Percentiles rank a stretch among this genome's conserved stretches.
These are phyloP conservation scores for Aspidapion aeneum DNA, from an alignment of 2,888 invertebrate species.

Conservation along the genomic window DNA sequence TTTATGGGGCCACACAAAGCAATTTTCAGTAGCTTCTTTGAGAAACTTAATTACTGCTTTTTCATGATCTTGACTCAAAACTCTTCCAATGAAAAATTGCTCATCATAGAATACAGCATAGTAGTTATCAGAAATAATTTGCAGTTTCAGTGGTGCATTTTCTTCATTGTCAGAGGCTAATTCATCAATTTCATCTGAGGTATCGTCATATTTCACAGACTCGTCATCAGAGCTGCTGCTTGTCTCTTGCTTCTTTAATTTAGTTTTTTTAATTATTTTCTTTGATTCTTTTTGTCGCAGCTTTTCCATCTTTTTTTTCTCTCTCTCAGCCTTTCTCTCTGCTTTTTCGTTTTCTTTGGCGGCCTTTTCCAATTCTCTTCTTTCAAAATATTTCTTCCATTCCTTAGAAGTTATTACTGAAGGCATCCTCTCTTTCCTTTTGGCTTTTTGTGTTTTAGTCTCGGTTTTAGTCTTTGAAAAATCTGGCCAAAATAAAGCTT, in stretches of 20 bases:
- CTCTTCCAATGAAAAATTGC: neutral
- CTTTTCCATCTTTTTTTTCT: slow-evolving; percentile 9
- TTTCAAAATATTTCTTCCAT: slow-evolving; percentile 8
- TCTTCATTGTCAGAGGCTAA: slow-evolving; percentile 6
- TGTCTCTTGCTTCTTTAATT: neutral
- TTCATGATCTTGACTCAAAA: slow-evolving; percentile 1
- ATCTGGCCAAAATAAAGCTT: neutral
- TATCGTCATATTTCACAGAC: slow-evolving; percentile 3
- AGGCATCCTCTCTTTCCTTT: neutral
- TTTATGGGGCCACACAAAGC: slow-evolving; percentile 6
- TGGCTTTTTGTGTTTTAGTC: neutral
- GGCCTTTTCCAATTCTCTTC: slow-evolving; percentile 1
- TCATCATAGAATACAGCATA: neutral
- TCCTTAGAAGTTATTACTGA: slow-evolving; percentile 8
- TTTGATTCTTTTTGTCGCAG: slow-evolving; percentile 1
- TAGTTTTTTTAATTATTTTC: slow-evolving; percentile 8
- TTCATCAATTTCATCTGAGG: slow-evolving; percentile 4
- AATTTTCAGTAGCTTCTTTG: slow-evolving; percentile 4
- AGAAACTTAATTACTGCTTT: slow-evolving; percentile 6
- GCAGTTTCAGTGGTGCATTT: neutral
- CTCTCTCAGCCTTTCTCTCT: neutral
- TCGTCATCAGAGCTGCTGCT: slow-evolving; percentile 4
- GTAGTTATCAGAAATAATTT: neutral
- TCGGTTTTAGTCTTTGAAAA: neutral
- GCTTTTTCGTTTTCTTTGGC: neutral